Conservation (phyloP, 2,888 invertebrate genomes). For the Julus scandinavius region DNA sequence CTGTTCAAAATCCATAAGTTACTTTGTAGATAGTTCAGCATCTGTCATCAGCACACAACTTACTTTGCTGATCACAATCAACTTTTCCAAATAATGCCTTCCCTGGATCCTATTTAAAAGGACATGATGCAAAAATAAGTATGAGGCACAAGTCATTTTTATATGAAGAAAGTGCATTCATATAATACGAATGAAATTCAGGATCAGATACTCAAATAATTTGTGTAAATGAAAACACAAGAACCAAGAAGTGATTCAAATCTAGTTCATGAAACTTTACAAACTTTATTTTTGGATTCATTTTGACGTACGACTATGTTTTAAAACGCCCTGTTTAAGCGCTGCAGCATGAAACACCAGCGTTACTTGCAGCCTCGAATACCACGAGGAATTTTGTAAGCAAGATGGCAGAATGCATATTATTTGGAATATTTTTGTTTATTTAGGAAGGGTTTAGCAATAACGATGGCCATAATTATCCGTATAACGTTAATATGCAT, state of each 20-base stretch:
- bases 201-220: not conserved
- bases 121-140: not conserved
- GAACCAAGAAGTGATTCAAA: not conserved
- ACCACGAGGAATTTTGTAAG: no score
- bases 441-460: no score
- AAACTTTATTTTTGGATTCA: no score
- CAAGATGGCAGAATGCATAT: no score
- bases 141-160: not conserved
- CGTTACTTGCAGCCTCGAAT: no score
- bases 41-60: constrained; percentile 61
- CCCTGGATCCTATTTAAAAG: constrained; percentile 69
- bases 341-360: no score
- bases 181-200: not conserved
- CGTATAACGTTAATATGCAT: no score
- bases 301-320: no score
- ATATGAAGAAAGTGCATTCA: not conserved
- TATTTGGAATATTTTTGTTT: no score
- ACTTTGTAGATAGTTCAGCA: not conserved
- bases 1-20: not conserved
- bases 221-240: not conserved
- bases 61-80: constrained; percentile 93
- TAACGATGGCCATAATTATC: no score
- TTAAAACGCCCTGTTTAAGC: no score
- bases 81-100: constrained; percentile 95
- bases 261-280: no score